These are phyloP conservation scores for Calliopum simillimum DNA, from an alignment of 2,888 invertebrate genomes.

Conservation along the genomic window DNA sequence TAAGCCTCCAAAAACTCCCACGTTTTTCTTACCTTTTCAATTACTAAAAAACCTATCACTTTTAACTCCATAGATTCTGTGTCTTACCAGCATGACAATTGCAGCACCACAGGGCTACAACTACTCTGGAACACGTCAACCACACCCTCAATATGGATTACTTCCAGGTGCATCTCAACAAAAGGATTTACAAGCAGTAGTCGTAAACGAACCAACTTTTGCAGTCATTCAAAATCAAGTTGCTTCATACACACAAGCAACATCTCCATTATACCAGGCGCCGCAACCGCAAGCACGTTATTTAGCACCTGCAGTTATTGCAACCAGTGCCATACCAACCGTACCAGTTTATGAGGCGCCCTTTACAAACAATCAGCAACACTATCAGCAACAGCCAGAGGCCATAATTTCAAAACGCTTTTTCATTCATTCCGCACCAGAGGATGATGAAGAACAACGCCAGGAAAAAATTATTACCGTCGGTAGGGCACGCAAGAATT, in stretches of 20 bases:
- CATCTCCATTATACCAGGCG: background rate
- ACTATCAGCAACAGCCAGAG: conserved; percentile 27
- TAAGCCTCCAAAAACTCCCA: background rate
- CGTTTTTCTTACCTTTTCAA: no score
- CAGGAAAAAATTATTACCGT: conserved; percentile 42
- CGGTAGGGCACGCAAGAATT: conserved; percentile 48
- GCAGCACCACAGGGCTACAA: conserved; percentile 48
- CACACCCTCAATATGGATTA: conserved; percentile 20
- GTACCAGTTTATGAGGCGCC: conserved; percentile 10
- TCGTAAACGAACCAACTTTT: no score
- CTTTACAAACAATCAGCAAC: background rate
- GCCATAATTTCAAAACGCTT: conserved; percentile 46
- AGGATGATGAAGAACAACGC: conserved; percentile 47
- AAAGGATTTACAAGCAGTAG: conserved; percentile 23
- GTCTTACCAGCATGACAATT: conserved; percentile 40
- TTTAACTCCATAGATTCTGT: conserved; percentile 41
- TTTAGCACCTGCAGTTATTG: conserved; percentile 28
- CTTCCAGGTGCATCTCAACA: conserved; percentile 10
- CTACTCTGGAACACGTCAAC: conserved; percentile 37
- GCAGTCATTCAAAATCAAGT: background rate
- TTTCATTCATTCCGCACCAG: conserved; percentile 50
- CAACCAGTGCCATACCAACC: conserved; percentile 22
- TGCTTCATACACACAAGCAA: background rate
- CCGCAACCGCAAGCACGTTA: conserved; percentile 33
- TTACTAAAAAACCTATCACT: background rate